Percentiles rank a stretch among this genome's conserved stretches.
Conservation (phyloP, 2,797 vertebrate genomes). For the Anguilla anguilla region DNA sequence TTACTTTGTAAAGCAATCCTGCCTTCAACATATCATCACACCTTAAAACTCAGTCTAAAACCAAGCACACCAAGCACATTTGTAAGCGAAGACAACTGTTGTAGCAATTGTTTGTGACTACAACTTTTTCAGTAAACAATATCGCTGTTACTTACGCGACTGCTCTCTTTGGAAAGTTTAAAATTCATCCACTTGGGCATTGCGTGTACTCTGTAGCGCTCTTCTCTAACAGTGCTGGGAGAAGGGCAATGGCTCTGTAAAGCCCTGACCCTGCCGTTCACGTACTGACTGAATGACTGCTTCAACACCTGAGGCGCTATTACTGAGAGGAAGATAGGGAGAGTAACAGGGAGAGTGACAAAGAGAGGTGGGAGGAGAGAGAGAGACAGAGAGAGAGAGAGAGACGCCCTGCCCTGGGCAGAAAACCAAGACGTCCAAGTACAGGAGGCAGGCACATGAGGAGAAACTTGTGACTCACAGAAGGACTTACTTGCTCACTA, state of each 20-base stretch:
- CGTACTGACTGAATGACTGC: background rate
- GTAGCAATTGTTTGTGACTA: background rate
- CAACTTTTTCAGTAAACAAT: background rate
- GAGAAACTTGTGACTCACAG: constrained; percentile 49
- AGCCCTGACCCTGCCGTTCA: constrained; percentile 18
- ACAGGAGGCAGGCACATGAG: constrained; percentile 33
- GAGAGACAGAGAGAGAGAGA: background rate
- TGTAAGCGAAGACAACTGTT: background rate
- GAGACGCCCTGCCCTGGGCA: background rate
- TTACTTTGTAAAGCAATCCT: background rate
- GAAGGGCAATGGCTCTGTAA: background rate
- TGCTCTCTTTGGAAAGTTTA: constrained; percentile 56
- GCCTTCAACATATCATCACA: background rate
- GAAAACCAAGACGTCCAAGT: background rate
- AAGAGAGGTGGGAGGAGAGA: background rate
- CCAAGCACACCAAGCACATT: background rate
- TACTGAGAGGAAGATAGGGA: constrained; percentile 10
- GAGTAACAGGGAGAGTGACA: constrained; percentile 17
- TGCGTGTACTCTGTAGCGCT: background rate
- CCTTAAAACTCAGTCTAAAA: constrained; percentile 3
- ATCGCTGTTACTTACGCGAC: constrained; percentile 45
- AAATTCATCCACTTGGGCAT: constrained; percentile 68
- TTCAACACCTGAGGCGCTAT: background rate
- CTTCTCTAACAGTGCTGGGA: background rate
- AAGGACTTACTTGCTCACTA: constrained; percentile 13